phyloP scores from a whole-genome alignment of 2,113 vertebrate genomes.

The Stigmatopora nigra region DNA sequence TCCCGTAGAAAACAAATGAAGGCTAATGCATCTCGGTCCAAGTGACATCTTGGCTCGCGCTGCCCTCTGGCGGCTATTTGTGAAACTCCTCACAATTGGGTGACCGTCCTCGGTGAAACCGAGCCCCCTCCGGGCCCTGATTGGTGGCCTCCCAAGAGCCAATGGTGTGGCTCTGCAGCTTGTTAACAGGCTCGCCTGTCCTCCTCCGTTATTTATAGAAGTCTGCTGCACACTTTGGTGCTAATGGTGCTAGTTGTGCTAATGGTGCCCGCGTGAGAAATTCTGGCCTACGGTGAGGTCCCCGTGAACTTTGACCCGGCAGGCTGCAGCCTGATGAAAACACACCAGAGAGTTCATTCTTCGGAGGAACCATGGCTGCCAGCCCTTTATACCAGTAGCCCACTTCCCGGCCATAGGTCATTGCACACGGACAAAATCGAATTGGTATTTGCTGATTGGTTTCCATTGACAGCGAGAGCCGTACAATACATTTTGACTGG shows the following conservation, averaged over 20 bases:
- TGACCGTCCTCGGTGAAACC: neutral
- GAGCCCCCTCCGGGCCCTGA: constrained; percentile 30
- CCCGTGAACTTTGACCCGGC: no score
- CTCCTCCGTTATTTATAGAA: constrained; percentile 59
- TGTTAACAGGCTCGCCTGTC: constrained; percentile 56
- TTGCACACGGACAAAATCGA: constrained; percentile 11
- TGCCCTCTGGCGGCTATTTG: constrained; percentile 36
- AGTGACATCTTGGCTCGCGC: constrained; percentile 26
- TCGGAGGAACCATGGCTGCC: neutral
- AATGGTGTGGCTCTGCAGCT: constrained; percentile 55
- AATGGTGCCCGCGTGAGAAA: no score
- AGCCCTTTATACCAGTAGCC: neutral
- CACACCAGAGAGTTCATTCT: neutral
- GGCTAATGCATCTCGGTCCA: constrained; percentile 3
- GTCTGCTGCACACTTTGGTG: neutral
- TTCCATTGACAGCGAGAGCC: no score
- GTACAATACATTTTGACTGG: no score
- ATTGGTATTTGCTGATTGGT: no score
- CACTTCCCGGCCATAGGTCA: constrained; percentile 30
- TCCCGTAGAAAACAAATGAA: no score
- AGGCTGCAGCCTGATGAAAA: no score
- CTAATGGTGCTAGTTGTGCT: no score
- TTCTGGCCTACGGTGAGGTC: no score
- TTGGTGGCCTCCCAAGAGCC: constrained; percentile 51
- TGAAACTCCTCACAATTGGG: constrained; percentile 7